Conservation (phyloP, 2,797 vertebrate genomes). For the Schizothorax lantsangensis region DNA sequence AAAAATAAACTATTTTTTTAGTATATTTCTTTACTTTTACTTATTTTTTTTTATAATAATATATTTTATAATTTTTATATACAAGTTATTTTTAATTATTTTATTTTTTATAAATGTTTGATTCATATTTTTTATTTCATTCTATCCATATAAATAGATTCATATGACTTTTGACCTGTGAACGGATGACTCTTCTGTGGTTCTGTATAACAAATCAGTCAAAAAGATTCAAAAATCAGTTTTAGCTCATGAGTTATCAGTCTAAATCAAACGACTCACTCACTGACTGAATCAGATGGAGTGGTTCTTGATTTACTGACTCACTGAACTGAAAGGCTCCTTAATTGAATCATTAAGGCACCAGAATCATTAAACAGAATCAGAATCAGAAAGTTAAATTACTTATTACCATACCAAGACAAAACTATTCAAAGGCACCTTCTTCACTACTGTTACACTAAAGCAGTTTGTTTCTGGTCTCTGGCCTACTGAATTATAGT, state of each 20-base stretch:
- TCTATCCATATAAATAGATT: background rate
- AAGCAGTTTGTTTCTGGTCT: background rate
- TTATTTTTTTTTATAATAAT: background rate
- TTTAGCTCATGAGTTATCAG: background rate
- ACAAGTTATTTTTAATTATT: background rate
- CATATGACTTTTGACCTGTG: background rate
- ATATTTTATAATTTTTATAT: background rate
- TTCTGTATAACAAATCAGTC: background rate
- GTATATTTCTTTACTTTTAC: background rate
- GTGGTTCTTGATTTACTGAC: slow-evolving; percentile 11
- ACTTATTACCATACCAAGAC: background rate
- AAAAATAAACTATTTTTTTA: background rate
- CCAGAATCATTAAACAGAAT: background rate
- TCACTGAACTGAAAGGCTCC: slow-evolving; percentile 9
- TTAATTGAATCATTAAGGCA: background rate
- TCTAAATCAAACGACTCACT: background rate
- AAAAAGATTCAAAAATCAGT: background rate
- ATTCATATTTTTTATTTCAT: too few species aligned
- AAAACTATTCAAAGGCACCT: background rate
- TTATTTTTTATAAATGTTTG: background rate
- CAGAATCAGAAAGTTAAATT: background rate
- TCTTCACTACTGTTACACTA: background rate
- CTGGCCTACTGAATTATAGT: background rate
- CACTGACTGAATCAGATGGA: background rate
- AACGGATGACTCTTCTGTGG: background rate